phyloP scores from a whole-genome alignment of 2,797 vertebrate species.

The Craterocephalus amniculus region DNA sequence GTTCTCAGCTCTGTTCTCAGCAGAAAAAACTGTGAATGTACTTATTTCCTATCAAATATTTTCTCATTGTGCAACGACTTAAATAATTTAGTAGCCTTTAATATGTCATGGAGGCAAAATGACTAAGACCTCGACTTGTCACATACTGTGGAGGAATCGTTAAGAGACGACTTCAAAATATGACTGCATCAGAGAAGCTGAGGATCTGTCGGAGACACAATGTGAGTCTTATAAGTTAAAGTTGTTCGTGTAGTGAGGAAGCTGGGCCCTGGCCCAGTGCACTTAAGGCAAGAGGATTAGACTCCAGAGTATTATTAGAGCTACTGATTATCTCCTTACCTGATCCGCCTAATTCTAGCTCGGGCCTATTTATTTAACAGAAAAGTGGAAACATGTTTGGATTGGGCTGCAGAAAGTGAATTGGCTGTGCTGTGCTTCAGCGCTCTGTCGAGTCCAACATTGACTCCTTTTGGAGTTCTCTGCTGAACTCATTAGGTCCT shows the following conservation, averaged over 20 bases:
- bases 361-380: constrained; percentile 70
- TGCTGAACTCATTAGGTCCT: constrained; percentile 74
- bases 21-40: constrained; percentile 20
- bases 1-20: constrained; percentile 32
- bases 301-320: constrained; percentile 88
- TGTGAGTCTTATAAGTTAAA: constrained; percentile 57
- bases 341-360: constrained; percentile 77
- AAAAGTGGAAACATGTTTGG: constrained; percentile 69
- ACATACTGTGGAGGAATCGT: background rate
- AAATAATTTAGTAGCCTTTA: constrained; percentile 13
- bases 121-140: background rate
- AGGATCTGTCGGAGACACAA: constrained; percentile 29
- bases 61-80: constrained; percentile 17
- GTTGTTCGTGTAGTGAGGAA: constrained; percentile 58
- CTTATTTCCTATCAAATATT: constrained; percentile 24
- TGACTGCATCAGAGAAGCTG: constrained; percentile 16
- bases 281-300: constrained; percentile 87
- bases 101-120: constrained; percentile 26
- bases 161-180: constrained; percentile 25
- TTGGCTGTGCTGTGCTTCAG: constrained; percentile 50
- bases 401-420: constrained; percentile 58
- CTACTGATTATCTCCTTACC: constrained; percentile 84
- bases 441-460: constrained; percentile 41
- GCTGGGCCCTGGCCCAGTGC: constrained; percentile 65
- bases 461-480: constrained; percentile 62